These are phyloP conservation scores for Etheostoma perlongum DNA, from an alignment of 2,797 vertebrate genomes.

Conservation along the genomic window DNA sequence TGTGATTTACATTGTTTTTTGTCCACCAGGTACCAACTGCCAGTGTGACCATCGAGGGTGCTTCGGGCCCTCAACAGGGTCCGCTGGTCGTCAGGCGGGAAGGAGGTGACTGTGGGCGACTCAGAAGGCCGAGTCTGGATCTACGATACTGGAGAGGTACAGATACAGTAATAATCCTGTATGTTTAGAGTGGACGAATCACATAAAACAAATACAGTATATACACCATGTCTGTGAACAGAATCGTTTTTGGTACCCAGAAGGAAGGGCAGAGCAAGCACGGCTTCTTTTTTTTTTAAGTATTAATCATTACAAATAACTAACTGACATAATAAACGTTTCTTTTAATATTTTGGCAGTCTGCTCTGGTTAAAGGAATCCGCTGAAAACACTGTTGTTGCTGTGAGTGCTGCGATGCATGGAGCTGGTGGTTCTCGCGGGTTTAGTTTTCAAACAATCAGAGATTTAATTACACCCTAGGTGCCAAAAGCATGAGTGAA, in stretches of 20 bases:
- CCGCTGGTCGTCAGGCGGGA: conserved; percentile 94
- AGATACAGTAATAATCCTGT: conserved; percentile 61
- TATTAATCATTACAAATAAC: not conserved
- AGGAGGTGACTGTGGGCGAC: conserved; percentile 97
- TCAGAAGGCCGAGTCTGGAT: conserved; percentile 97
- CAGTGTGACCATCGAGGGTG: conserved; percentile 94
- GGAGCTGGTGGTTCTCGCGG: conserved; percentile 30
- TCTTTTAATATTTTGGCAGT: conserved; percentile 34
- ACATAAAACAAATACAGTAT: not conserved
- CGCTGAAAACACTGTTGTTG: conserved; percentile 25
- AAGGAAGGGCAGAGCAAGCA: conserved; percentile 4
- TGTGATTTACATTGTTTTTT: not conserved
- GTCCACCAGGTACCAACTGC: conserved; percentile 92
- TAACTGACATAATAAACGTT: conserved; percentile 6
- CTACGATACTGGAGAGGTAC: conserved; percentile 96
- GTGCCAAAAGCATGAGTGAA: conserved; percentile 54
- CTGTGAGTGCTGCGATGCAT: conserved; percentile 4
- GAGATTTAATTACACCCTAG: conserved; percentile 46
- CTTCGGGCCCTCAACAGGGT: conserved; percentile 95
- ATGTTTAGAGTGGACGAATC: not conserved
- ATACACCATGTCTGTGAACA: not conserved
- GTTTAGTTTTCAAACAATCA: conserved; percentile 51
- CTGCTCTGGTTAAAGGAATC: not conserved
- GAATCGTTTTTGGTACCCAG: not conserved
- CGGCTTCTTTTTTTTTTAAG: not conserved